Conservation (phyloP, 2,113 vertebrate species). For the Odocoileus hemionus region DNA sequence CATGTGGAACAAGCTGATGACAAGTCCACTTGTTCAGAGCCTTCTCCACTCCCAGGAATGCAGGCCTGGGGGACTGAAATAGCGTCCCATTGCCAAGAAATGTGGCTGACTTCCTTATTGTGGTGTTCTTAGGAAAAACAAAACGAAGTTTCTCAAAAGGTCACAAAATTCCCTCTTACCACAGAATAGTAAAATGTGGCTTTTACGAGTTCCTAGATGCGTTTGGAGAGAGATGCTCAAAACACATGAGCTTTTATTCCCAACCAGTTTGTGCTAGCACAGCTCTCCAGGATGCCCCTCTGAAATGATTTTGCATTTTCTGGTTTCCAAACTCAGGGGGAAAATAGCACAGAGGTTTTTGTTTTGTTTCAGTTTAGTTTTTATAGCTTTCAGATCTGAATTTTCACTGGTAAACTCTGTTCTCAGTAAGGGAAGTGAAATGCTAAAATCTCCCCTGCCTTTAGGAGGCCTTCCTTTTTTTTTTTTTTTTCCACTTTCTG, state of each 20-base stretch:
- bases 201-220: neutral
- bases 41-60: neutral
- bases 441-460: neutral
- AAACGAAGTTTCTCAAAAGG: constrained; percentile 29
- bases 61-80: neutral
- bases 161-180: constrained; percentile 47
- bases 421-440: constrained; percentile 35
- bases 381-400: neutral
- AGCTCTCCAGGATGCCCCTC: neutral
- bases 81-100: neutral
- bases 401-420: neutral
- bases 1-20: neutral
- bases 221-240: neutral
- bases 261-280: neutral
- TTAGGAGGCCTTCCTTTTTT: neutral
- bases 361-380: neutral
- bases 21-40: neutral
- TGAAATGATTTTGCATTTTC: neutral
- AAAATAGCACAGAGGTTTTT: neutral
- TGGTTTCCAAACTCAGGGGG: neutral
- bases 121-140: constrained; percentile 29
- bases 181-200: neutral
- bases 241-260: neutral
- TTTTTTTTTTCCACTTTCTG: neutral
- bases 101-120: neutral